Base-by-base conservation (phyloP, 2,888 invertebrate species). In the Choristoneura rosaceana region DNA sequence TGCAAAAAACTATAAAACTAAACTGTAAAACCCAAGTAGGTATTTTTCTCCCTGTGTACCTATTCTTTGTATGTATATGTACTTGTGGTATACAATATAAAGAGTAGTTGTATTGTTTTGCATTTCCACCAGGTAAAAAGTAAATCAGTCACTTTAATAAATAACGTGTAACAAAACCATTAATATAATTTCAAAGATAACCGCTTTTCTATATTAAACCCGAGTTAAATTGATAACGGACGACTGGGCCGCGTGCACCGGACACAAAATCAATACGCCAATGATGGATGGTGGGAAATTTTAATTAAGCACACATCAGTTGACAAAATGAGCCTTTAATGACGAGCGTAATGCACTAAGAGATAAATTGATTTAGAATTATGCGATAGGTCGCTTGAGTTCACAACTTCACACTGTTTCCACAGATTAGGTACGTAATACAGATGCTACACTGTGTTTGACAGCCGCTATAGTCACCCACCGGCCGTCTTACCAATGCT, bases 241-340 rank as follows among this genome's bases (percentile, higher is more conserved):
- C 83, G 82, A 79, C 77, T 82, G 79, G 75, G 82, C 85, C 90
- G 86, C 88, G 89, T 92, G 92, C 85, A 84, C 79, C 80, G 84
- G 93, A 90, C 91, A 88, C 82, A 91, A 93, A 93, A 92, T 92
- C 93, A 92, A 93, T 93, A 93, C 82, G 77, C 80, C 84, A 77
- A 81, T 92, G 93, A 93, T 93, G 88, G 92, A 93, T 91, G 91
- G 81, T 83, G 85, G 84, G 86, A 88, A 87, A 89, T 90, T 92
- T 93, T 92, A 92, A 92, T 93, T 91, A 93, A 92, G 90, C 87
- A 85, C 89, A 81, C 89, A 90, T 91, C 90, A 90, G 90, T 84
- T 85, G 86, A 88, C 88, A 84, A 90, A 91, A 92, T 92, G 91
- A 90, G 90, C 87, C 90, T 91, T 88, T 90, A 90, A 92, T 91